Percentiles rank a stretch among this genome's conserved stretches.
Evolutionary conservation across 2,888 invertebrate species (phyloP).

Genomic region (Tinea pellionella): DNA sequence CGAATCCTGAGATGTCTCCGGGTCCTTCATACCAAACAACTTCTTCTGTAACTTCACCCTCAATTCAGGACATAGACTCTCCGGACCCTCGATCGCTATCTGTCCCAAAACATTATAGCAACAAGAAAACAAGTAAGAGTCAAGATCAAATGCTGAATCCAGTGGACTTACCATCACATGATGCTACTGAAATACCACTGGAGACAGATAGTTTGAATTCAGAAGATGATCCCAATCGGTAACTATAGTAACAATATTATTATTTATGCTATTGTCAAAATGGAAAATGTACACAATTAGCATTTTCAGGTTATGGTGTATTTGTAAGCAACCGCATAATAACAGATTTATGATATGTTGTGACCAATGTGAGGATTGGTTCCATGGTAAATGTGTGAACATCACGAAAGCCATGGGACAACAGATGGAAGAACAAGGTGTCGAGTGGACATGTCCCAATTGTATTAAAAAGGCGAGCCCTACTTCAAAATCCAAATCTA

Average conservation of each 20-base stretch:
- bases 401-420: conserved; percentile 91
- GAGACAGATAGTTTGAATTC: conserved; percentile 79
- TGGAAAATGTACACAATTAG: background rate
- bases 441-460: conserved; percentile 91
- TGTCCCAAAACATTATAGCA: conserved; percentile 50
- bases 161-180: conserved; percentile 18
- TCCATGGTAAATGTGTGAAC: conserved; percentile 96
- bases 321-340: conserved; percentile 94
- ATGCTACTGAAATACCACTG: conserved; percentile 49
- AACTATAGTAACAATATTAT: conserved; percentile 17
- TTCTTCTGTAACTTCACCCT: conserved; percentile 20
- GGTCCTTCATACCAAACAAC: conserved; percentile 21
- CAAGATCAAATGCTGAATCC: conserved; percentile 29
- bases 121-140: conserved; percentile 47
- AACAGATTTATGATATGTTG: conserved; percentile 98
- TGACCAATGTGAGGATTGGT: conserved; percentile 96
- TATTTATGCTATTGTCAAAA: background rate
- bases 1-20: conserved; percentile 20
- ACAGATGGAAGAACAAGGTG: conserved; percentile 89
- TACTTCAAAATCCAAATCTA: conserved; percentile 34
- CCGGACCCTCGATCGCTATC: conserved; percentile 38
- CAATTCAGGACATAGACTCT: conserved; percentile 23
- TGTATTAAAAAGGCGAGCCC: conserved; percentile 71
- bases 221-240: conserved; percentile 93
- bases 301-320: conserved; percentile 83